phyloP scores from a whole-genome alignment of 2,797 vertebrate species.

The Malurus splendens region DNA sequence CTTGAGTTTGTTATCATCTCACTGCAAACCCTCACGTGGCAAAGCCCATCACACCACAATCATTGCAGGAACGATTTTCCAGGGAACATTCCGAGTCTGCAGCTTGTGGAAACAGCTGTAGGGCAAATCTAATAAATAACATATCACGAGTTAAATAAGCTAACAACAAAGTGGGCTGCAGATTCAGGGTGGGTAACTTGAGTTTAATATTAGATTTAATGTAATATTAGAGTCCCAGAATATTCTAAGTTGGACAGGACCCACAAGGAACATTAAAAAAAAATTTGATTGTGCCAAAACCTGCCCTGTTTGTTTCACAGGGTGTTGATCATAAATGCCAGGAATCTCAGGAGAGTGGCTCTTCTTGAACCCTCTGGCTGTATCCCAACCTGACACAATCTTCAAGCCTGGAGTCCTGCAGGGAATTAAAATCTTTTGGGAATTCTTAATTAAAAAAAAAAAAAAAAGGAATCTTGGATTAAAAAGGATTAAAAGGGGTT shows the following conservation, averaged over 20 bases:
- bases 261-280: neutral
- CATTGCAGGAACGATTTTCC: neutral
- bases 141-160: neutral
- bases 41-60: neutral
- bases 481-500: neutral
- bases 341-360: neutral
- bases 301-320: neutral
- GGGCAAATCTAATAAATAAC: neutral
- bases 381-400: neutral
- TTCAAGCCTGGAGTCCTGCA: neutral
- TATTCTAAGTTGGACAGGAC: neutral
- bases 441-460: neutral
- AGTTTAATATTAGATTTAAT: neutral
- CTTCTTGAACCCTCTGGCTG: neutral
- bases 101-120: constrained; percentile 11
- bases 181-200: neutral
- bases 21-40: neutral
- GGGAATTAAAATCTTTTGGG: neutral
- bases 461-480: neutral
- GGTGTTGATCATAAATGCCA: neutral
- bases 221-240: neutral
- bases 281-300: neutral
- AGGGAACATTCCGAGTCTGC: neutral
- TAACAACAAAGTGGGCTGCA: neutral
- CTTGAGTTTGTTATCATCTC: neutral